Conservation (phyloP, 2,797 vertebrate genomes). For the Chiloscyllium punctatum region DNA sequence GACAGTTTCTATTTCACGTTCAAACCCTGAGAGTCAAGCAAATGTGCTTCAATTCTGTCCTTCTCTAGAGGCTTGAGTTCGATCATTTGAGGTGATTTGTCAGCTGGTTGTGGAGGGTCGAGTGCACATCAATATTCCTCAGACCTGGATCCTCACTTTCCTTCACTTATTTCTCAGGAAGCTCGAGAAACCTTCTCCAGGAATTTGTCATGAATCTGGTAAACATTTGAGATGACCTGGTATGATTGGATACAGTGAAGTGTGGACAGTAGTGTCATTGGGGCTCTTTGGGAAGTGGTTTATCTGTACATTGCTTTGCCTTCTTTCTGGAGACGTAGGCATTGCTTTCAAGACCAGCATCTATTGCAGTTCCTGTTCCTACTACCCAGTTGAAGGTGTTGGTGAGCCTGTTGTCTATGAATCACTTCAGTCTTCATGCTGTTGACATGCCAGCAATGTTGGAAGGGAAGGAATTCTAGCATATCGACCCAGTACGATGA, state of each 20-base stretch:
- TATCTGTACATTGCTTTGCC: neutral
- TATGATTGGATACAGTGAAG: no score
- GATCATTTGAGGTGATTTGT: neutral
- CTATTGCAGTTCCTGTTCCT: neutral
- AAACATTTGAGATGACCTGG: neutral
- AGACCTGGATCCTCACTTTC: neutral
- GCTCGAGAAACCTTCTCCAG: neutral
- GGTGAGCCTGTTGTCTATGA: neutral
- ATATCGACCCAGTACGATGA: neutral
- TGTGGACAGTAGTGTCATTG: neutral
- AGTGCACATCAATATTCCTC: neutral
- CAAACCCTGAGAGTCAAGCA: neutral
- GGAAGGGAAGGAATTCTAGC: neutral
- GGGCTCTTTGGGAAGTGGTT: neutral
- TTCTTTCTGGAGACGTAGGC: neutral
- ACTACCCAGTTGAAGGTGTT: neutral
- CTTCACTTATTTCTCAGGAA: neutral
- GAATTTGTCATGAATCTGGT: neutral
- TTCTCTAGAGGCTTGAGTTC: neutral
- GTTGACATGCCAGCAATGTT: neutral
- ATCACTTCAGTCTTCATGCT: neutral
- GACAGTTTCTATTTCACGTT: neutral
- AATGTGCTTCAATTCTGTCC: neutral
- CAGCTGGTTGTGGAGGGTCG: neutral
- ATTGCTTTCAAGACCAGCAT: neutral